phyloP scores from a whole-genome alignment of 1,140 invertebrate genomes.

The Brachionus rubens region DNA sequence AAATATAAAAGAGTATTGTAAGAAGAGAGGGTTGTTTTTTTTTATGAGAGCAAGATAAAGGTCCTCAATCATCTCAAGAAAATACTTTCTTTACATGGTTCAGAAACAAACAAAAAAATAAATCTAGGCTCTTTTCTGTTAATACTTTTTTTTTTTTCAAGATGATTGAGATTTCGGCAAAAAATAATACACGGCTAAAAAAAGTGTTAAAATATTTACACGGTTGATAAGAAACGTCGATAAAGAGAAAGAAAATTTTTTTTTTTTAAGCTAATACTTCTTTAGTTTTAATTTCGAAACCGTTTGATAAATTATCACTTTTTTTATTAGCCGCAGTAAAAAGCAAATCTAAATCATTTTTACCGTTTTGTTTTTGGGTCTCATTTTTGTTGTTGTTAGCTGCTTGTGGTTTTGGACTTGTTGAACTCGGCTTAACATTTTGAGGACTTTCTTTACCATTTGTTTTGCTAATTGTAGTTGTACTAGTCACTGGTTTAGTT shows the following conservation, averaged over 20 bases:
- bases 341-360: constrained; percentile 20
- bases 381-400: not conserved
- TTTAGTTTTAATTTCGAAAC: constrained; percentile 12
- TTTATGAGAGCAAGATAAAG: no score
- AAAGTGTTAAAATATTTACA: not conserved
- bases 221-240: no score
- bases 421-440: not conserved
- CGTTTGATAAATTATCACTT: constrained; percentile 20
- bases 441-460: not conserved
- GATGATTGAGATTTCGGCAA: no score
- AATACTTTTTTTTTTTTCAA: no score
- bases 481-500: not conserved
- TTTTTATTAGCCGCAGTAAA: not conserved
- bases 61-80: no score
- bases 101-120: no score
- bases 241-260: not conserved
- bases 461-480: not conserved
- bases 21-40: no score
- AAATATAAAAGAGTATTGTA: no score
- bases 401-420: no score
- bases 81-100: no score
- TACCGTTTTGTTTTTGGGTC: constrained; percentile 32
- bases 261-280: constrained; percentile 7
- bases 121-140: no score
- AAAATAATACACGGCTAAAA: no score